Conservation (phyloP, 2,113 vertebrate species). For the Lepus europaeus region DNA sequence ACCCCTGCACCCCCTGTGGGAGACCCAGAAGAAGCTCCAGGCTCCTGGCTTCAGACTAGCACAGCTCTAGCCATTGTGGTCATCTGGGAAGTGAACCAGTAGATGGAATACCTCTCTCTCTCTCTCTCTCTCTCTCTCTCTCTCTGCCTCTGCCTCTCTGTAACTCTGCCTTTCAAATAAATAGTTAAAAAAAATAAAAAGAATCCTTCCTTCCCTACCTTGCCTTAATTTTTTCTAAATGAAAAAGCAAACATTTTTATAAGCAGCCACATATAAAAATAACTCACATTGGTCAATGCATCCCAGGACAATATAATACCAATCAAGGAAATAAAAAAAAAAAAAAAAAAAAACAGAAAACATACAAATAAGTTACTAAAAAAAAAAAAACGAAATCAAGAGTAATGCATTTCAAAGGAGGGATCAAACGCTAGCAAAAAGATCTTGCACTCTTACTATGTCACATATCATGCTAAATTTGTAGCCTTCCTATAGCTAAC, state of each 20-base stretch:
- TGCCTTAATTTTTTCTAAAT: slow-evolving; percentile 22
- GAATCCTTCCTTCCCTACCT: not conserved
- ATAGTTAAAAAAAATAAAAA: not conserved
- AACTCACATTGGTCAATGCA: not conserved
- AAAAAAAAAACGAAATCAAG: not conserved
- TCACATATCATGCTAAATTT: not conserved
- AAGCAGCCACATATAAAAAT: not conserved
- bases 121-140: no score
- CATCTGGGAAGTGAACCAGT: no score
- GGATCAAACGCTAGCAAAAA: not conserved
- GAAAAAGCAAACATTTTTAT: not conserved
- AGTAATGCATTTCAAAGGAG: slow-evolving; percentile 36
- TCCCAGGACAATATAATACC: not conserved
- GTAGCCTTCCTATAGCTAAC: not conserved
- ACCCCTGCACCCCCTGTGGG: no score
- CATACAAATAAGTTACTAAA: not conserved
- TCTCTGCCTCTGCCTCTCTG: no score
- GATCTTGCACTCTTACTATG: not conserved
- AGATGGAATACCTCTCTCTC: no score
- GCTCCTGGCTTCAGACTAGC: no score
- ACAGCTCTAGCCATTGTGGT: no score
- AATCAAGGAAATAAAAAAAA: not conserved
- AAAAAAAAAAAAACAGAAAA: not conserved
- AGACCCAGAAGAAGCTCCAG: no score
- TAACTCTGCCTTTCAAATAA: no score